Evolutionary conservation across 2,797 vertebrate genomes (phyloP).

Genomic region (Schizopygopsis pylzovi): DNA sequence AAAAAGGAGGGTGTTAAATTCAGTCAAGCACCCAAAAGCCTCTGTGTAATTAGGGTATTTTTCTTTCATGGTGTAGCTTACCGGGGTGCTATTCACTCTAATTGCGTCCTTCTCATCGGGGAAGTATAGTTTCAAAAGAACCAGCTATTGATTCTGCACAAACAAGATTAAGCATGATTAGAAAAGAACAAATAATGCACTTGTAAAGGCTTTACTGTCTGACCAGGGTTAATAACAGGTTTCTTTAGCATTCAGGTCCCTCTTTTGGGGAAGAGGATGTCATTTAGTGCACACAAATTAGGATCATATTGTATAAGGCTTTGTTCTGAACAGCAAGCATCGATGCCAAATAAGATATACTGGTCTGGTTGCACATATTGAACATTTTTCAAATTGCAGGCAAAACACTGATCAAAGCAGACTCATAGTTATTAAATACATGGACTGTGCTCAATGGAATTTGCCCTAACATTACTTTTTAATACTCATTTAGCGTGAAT

Average conservation of each 20-base stretch:
- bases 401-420: slow-evolving; percentile 13
- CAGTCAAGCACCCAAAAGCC: slow-evolving; percentile 64
- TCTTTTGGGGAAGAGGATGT: slow-evolving; percentile 24
- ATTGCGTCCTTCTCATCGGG: slow-evolving; percentile 69
- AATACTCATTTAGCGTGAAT: slow-evolving; percentile 9
- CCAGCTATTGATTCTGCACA: slow-evolving; percentile 71
- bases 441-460: slow-evolving; percentile 19
- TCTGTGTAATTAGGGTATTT: slow-evolving; percentile 60
- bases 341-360: background rate
- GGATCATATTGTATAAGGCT: slow-evolving; percentile 23
- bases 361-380: slow-evolving; percentile 2
- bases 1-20: slow-evolving; percentile 47
- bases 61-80: slow-evolving; percentile 54
- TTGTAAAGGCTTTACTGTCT: slow-evolving; percentile 64
- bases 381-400: slow-evolving; percentile 15
- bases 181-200: slow-evolving; percentile 69
- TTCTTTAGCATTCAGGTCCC: slow-evolving; percentile 50
- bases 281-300: slow-evolving; percentile 35
- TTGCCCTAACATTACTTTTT: slow-evolving; percentile 8
- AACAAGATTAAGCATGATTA: slow-evolving; percentile 80
- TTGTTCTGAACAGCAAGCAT: slow-evolving; percentile 33
- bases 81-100: slow-evolving; percentile 54
- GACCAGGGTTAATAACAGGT: slow-evolving; percentile 62
- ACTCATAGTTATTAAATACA: slow-evolving; percentile 15
- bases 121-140: slow-evolving; percentile 66